Evolutionary conservation across 2,797 vertebrate species (phyloP).

Genomic region (Protonibea diacanthus): DNA sequence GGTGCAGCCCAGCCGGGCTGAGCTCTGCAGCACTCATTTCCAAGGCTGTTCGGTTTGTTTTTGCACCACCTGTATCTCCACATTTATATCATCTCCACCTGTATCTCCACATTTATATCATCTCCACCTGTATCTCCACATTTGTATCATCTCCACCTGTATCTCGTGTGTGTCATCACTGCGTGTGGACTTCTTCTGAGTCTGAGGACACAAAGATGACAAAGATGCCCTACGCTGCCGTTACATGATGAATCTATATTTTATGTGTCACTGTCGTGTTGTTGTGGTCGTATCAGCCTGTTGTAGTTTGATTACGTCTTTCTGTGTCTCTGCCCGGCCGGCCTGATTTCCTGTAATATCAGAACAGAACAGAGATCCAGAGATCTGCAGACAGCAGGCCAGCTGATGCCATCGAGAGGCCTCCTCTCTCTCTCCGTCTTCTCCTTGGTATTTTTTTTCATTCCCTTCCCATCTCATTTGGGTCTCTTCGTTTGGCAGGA

Average conservation of each 20-base stretch:
- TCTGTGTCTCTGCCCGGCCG: not conserved
- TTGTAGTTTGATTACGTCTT: not conserved
- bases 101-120: too few relatives aligned
- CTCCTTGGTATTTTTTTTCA: not conserved
- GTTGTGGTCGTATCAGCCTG: not conserved
- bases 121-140: too few relatives aligned
- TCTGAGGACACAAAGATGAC: not conserved
- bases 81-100: too few relatives aligned
- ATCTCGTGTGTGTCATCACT: too few relatives aligned
- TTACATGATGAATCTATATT: not conserved
- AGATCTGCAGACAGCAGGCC: not conserved
- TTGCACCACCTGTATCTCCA: not conserved
- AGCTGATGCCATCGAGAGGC: not conserved
- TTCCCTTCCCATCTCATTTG: constrained; percentile 53
- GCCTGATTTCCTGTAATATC: constrained; percentile 3
- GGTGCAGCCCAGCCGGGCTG: not conserved
- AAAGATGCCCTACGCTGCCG: not conserved
- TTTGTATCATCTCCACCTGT: too few relatives aligned
- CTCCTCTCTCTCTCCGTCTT: not conserved
- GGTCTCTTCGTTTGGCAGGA: constrained; percentile 40
- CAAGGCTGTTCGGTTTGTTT: not conserved
- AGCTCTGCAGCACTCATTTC: constrained; percentile 10
- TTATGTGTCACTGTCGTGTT: not conserved
- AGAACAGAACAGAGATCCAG: not conserved
- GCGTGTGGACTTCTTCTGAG: too few relatives aligned